Base-by-base conservation (phyloP, 2,797 vertebrate species). In the Saxicola maurus region DNA sequence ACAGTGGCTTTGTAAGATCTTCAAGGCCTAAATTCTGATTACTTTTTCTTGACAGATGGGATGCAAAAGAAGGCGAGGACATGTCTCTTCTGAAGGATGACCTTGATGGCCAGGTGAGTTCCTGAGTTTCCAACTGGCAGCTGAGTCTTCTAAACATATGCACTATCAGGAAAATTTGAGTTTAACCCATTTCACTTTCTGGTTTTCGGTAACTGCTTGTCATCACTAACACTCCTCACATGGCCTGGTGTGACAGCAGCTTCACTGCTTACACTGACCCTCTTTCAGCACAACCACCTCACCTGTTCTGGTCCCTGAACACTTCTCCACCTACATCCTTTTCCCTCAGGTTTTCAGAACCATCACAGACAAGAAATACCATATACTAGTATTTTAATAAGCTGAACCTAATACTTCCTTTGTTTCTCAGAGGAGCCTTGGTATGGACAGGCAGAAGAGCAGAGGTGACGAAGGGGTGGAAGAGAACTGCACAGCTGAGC, bases 1-100 rank as follows among this genome's bases (percentile, higher is more conserved):
- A 52, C 9, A 28, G 27, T 35, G 51, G 9, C 62, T 91, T 84
- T 82, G 13, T 12, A 23, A 85, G 55, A 48, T 43, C 9, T 8
- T 52, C 30, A 82, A 53, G 42, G 24, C 33, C 20, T 76, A 8
- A 74, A 69, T 80, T 78, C 46, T 68, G 55, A 46, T 23, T 9
- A 4, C 31, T 83, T 72, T 82, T 51, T 92, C 96, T 88, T 92
- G 96, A 87, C 93, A 99, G 99, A 92, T 99, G 98, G 98, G 98
- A 98, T 73, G 64, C 82, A 53, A 98, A 98, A 95, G 98, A 98
- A 86, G 97, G 97, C 16, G 98, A 95, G 68, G 98, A 97, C 25
- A 33, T 81, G 37, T 52, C 65, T 75, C 79, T 91, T 84, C 75
- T 89, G 93, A 96, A 95, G 65, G 95, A 97, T 91, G 95, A 95